phyloP scores from a whole-genome alignment of 2,888 invertebrate genomes.

The Sphaerophoria rueppellii region DNA sequence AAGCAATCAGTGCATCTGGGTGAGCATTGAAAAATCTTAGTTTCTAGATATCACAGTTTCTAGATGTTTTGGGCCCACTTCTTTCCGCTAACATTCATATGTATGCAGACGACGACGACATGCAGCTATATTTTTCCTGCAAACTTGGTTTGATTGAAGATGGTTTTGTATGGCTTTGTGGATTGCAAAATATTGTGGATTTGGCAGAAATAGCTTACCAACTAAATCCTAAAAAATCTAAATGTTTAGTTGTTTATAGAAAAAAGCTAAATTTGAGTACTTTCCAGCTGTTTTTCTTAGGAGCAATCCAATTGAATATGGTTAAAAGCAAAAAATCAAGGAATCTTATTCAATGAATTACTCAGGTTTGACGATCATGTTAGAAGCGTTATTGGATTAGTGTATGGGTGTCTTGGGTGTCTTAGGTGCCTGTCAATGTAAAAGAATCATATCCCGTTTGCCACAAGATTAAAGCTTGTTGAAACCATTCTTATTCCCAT shows the following conservation, averaged over 20 bases:
- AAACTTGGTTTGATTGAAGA: slow-evolving; percentile 1
- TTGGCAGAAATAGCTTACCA: neutral
- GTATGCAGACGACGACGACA: neutral
- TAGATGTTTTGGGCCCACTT: neutral
- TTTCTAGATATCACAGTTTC: neutral
- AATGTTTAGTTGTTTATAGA: slow-evolving; percentile 6
- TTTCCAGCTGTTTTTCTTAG: slow-evolving; percentile 2
- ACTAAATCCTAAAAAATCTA: slow-evolving; percentile 9
- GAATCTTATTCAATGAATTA: neutral
- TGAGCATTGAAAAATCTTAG: neutral
- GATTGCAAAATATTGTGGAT: neutral
- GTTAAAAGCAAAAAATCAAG: neutral
- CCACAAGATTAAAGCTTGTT: neutral
- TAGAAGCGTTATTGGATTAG: too few relatives aligned
- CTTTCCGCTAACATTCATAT: neutral
- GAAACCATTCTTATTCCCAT: neutral
- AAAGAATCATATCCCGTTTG: neutral
- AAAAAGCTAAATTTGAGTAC: neutral
- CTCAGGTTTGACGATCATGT: too few relatives aligned
- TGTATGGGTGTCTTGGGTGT: too few relatives aligned
- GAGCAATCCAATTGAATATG: neutral
- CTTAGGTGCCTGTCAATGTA: too few relatives aligned
- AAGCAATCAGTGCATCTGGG: too few relatives aligned
- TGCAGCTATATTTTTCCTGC: neutral
- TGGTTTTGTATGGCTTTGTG: neutral